Evolutionary conservation across 2,113 vertebrate genomes (phyloP).

Genomic region (Isichthys henryi): DNA sequence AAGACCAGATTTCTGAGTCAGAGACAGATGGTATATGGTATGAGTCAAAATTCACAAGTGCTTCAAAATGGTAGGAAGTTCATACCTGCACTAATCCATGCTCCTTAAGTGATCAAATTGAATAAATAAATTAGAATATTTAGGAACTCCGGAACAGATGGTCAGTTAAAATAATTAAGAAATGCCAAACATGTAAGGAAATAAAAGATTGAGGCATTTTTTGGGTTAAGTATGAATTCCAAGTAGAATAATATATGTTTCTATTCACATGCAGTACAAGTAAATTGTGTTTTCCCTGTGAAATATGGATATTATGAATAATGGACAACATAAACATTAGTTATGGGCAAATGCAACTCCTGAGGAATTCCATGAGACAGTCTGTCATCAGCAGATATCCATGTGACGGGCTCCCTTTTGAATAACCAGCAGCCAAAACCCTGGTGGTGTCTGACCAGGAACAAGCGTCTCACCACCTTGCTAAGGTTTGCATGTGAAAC

Average conservation of each 20-base stretch:
- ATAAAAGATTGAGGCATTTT: background rate
- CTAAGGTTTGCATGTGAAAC: background rate
- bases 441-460: background rate
- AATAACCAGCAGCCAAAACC: background rate
- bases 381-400: background rate
- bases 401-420: background rate
- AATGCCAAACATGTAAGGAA: background rate
- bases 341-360: background rate
- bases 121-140: background rate
- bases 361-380: background rate
- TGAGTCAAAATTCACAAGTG: background rate
- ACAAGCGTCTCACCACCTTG: background rate
- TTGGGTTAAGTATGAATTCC: background rate
- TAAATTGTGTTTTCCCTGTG: background rate
- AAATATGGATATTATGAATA: background rate
- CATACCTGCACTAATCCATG: background rate
- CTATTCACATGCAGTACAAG: background rate
- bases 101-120: background rate
- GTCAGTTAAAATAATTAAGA: background rate
- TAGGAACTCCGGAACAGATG: background rate
- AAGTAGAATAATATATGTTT: background rate
- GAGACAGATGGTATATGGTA: background rate
- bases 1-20: background rate
- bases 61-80: background rate
- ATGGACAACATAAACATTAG: background rate